Conservation (phyloP, 2,888 invertebrate genomes). For the Petrolisthes cinctipes region DNA sequence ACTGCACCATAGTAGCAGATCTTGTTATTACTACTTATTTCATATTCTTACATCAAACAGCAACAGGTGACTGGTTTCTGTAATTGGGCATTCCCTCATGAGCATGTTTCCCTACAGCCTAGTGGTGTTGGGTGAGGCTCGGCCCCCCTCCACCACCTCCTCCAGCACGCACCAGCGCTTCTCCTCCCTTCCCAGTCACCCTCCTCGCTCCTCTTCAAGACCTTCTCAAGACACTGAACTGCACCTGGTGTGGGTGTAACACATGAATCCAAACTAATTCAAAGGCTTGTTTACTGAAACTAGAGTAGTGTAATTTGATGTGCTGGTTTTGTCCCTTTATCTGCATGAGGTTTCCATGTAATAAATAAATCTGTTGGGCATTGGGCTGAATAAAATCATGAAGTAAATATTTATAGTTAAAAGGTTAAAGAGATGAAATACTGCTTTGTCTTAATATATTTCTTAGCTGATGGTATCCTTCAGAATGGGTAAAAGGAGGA, state of each 20-base stretch:
- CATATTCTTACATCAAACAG: background rate
- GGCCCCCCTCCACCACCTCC: constrained; percentile 16
- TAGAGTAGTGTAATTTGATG: background rate
- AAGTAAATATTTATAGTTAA: too few species aligned
- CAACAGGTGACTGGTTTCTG: background rate
- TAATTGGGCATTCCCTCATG: constrained; percentile 2
- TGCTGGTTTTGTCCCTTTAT: background rate
- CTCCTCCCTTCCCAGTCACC: constrained; percentile 48
- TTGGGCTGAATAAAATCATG: too few species aligned
- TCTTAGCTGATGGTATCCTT: too few species aligned
- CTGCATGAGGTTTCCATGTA: too few species aligned
- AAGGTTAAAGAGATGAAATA: too few species aligned
- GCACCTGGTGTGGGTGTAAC: constrained; percentile 51
- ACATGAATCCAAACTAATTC: background rate
- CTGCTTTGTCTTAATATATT: too few species aligned
- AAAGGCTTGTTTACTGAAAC: background rate
- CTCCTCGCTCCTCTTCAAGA: constrained; percentile 20
- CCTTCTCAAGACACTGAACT: constrained; percentile 44
- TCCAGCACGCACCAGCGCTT: constrained; percentile 28
- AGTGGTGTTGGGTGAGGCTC: constrained; percentile 49
- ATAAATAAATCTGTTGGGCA: too few species aligned
- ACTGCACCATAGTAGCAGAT: background rate
- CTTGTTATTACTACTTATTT: background rate
- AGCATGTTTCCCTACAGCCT: constrained; percentile 53
- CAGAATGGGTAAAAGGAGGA: too few species aligned